phyloP scores from a whole-genome alignment of 2,888 invertebrate species.

The Clepsis dumicolana region DNA sequence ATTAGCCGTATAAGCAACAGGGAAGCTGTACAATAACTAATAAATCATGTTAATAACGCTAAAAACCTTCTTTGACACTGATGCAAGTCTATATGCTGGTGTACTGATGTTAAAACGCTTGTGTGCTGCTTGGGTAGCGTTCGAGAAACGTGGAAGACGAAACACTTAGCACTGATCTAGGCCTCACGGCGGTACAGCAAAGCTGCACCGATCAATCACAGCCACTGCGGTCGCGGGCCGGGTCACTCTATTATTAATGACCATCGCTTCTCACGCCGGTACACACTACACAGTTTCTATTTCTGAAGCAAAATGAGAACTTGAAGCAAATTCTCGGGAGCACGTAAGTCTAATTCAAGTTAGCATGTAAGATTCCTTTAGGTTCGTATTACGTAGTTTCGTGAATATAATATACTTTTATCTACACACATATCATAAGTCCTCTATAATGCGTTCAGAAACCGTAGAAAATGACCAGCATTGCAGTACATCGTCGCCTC shows the following conservation, averaged over 20 bases:
- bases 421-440: too few species aligned
- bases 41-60: too few species aligned
- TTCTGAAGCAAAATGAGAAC: neutral
- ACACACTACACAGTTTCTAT: slow-evolving; percentile 41
- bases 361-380: neutral
- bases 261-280: slow-evolving; percentile 45
- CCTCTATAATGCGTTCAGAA: too few species aligned
- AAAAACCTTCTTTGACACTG: too few species aligned
- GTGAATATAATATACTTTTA: too few species aligned
- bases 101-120: too few species aligned
- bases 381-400: neutral
- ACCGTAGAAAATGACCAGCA: too few species aligned
- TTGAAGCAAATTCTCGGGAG: neutral
- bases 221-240: slow-evolving; percentile 49
- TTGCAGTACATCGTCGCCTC: too few species aligned
- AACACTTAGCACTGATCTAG: slow-evolving; percentile 23
- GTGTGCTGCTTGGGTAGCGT: slow-evolving; percentile 1
- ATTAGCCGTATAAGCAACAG: too few species aligned
- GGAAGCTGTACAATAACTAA: too few species aligned
- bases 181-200: slow-evolving; percentile 36
- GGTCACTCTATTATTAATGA: slow-evolving; percentile 51
- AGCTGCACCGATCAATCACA: slow-evolving; percentile 59
- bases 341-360: neutral
- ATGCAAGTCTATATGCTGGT: too few species aligned
- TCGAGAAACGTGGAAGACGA: slow-evolving; percentile 9